These are phyloP conservation scores for Dermolepida albohirtum DNA, from an alignment of 2,888 invertebrate genomes.

Conservation along the genomic window DNA sequence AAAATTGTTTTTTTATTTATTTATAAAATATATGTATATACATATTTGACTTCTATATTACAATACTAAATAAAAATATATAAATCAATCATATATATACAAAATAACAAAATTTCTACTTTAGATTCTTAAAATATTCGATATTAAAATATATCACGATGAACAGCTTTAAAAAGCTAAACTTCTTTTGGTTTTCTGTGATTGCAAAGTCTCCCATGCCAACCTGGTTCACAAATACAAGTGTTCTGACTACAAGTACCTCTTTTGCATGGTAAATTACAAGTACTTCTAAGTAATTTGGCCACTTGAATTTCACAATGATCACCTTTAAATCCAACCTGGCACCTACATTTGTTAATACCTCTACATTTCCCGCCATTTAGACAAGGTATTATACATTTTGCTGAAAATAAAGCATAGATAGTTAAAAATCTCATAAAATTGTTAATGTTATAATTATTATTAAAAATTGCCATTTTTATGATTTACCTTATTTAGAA, in stretches of 20 bases:
- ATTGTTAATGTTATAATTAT: no score
- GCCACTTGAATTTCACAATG: conserved; percentile 91
- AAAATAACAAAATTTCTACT: background rate
- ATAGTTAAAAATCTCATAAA: no score
- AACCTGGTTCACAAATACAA: conserved; percentile 85
- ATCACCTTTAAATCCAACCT: conserved; percentile 84
- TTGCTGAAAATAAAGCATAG: conserved; percentile 54
- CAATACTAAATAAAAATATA: background rate
- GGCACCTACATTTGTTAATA: conserved; percentile 90
- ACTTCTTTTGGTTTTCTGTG: conserved; percentile 68
- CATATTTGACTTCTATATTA: no score
- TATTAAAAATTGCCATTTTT: no score
- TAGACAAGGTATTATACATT: conserved; percentile 82
- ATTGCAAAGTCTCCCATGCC: conserved; percentile 85
- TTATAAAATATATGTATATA: no score
- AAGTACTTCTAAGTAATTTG: conserved; percentile 75
- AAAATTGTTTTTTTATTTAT: no score
- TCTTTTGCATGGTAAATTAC: conserved; percentile 81
- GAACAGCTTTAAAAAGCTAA: conserved; percentile 14
- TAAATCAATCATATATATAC: background rate
- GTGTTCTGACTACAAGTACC: conserved; percentile 79
- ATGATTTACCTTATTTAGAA: no score
- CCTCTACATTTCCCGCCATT: conserved; percentile 92
- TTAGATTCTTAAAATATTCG: conserved; percentile 17
- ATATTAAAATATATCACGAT: conserved; percentile 16